phyloP scores from a whole-genome alignment of 2,888 invertebrate genomes.

The Atethmia centrago region DNA sequence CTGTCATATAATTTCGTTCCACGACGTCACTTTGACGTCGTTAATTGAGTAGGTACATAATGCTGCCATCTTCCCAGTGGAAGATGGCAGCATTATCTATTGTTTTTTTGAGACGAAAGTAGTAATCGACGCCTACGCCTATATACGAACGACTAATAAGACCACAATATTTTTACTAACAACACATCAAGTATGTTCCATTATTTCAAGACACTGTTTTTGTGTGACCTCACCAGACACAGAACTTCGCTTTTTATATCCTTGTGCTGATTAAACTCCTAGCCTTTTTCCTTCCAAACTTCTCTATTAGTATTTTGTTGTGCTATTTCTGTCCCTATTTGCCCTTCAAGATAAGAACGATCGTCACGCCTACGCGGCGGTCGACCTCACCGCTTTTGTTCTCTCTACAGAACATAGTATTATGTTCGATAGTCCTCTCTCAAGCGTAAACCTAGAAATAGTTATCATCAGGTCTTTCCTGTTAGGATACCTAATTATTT shows the following conservation, averaged over 20 bases:
- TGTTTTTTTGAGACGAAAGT: background rate
- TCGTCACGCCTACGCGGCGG: constrained; percentile 17
- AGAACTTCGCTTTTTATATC: background rate
- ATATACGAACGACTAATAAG: background rate
- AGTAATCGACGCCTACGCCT: background rate
- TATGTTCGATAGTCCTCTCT: background rate
- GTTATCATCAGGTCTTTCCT: background rate
- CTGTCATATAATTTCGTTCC: constrained; percentile 39
- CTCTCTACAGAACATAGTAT: background rate
- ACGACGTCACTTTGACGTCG: no score
- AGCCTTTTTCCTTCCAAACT: background rate
- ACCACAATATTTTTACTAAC: background rate
- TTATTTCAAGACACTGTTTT: background rate
- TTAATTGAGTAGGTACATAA: no score
- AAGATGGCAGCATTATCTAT: background rate
- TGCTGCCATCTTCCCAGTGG: no score
- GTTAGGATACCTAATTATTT: constrained; percentile 2
- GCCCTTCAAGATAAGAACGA: constrained; percentile 22
- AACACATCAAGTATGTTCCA: background rate
- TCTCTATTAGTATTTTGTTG: background rate
- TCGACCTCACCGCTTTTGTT: background rate
- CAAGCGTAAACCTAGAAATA: background rate
- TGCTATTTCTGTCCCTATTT: constrained; percentile 6
- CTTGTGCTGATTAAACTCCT: background rate
- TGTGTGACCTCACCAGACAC: background rate